These are phyloP conservation scores for Hydrotaea cyrtoneurina DNA, from an alignment of 2,888 invertebrate genomes.

Conservation along the genomic window DNA sequence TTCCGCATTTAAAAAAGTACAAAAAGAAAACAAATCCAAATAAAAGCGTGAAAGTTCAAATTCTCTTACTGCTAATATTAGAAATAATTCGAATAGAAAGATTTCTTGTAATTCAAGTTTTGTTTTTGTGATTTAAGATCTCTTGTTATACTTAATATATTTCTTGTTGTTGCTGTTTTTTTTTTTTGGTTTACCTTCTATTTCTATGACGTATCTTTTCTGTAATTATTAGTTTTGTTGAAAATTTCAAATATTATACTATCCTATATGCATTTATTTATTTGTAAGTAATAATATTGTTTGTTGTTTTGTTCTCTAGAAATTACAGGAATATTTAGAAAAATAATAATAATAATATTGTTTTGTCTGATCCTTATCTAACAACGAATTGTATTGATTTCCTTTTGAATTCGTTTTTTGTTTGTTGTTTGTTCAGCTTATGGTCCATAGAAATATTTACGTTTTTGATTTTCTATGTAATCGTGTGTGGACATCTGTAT, in stretches of 20 bases:
- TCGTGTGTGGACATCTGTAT: conserved; percentile 80
- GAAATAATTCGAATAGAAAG: too few relatives aligned
- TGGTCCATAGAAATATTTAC: conserved; percentile 77
- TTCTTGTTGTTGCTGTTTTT: background rate
- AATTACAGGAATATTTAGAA: conserved; percentile 14
- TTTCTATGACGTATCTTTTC: background rate
- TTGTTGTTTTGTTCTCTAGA: background rate
- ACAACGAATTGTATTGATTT: background rate
- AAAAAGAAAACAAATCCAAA: conserved; percentile 9
- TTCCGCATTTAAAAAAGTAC: background rate
- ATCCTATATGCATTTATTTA: background rate
- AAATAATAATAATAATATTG: background rate
- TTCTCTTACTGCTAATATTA: too few relatives aligned
- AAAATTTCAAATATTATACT: conserved; percentile 17
- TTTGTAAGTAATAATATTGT: background rate
- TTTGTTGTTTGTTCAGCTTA: conserved; percentile 65
- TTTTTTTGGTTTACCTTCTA: background rate
- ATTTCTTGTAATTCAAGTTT: too few relatives aligned
- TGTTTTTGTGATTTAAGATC: too few relatives aligned
- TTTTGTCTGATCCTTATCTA: background rate
- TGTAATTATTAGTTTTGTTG: background rate
- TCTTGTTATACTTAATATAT: too few relatives aligned
- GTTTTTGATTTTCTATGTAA: conserved; percentile 80
- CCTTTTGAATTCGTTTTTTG: background rate
- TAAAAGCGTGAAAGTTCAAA: background rate